Evolutionary conservation across 2,797 vertebrate species (phyloP).

Genomic region (Loris lydekkerianus): DNA sequence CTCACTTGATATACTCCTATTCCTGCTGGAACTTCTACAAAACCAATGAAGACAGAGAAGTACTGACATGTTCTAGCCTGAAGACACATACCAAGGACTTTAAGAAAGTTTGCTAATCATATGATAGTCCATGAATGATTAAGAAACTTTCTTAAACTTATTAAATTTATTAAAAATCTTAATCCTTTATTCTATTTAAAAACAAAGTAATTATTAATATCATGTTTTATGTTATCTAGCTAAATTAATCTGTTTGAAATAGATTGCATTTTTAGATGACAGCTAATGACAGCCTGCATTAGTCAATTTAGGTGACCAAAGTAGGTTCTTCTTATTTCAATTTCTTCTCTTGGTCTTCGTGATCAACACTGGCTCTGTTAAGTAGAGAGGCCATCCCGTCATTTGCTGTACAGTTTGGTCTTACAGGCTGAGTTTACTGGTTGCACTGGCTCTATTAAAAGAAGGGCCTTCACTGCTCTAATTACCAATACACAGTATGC

Average conservation of each 20-base stretch:
- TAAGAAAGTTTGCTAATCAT: background rate
- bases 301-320: background rate
- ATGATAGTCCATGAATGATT: background rate
- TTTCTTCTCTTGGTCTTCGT: slow-evolving; percentile 17
- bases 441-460: background rate
- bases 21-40: background rate
- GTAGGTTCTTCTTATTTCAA: slow-evolving; percentile 1
- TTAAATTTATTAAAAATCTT: slow-evolving; percentile 26
- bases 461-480: background rate
- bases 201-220: slow-evolving; percentile 58
- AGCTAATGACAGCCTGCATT: background rate
- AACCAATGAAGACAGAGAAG: background rate
- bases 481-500: background rate
- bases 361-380: background rate
- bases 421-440: background rate
- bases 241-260: slow-evolving; percentile 55
- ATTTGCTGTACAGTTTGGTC: background rate
- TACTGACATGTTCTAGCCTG: background rate
- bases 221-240: background rate
- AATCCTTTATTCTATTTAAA: slow-evolving; percentile 46
- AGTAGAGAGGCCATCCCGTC: background rate
- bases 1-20: background rate
- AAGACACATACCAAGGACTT: background rate
- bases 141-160: background rate
- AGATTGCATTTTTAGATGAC: slow-evolving; percentile 40